phyloP scores from a whole-genome alignment of 2,888 invertebrate species.

The Bembecia ichneumoniformis region DNA sequence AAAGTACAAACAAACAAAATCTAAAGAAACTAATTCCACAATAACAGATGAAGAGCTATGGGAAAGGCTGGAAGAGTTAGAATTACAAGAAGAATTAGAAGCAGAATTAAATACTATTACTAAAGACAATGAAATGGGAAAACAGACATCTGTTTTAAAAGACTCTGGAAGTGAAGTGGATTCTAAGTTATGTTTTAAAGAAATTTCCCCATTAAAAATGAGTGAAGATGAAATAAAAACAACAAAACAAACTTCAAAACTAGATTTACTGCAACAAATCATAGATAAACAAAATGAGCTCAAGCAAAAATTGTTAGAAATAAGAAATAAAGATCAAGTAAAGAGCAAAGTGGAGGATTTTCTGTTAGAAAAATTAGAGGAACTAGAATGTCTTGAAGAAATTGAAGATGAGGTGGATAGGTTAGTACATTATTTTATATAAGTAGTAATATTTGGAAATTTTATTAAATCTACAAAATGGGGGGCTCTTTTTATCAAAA shows the following conservation, averaged over 20 bases:
- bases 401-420: conserved; percentile 73
- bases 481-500: too few species aligned
- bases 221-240: conserved; percentile 7
- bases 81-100: conserved; percentile 74
- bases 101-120: conserved; percentile 33
- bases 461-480: too few species aligned
- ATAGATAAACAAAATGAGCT: conserved; percentile 47
- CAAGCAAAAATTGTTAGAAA: conserved; percentile 35
- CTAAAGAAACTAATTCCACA: conserved; percentile 27
- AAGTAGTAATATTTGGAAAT: conserved; percentile 7
- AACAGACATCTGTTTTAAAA: conserved; percentile 18
- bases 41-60: conserved; percentile 49
- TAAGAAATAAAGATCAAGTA: conserved; percentile 34
- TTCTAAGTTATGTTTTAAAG: not conserved
- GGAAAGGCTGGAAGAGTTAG: conserved; percentile 73
- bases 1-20: conserved; percentile 49
- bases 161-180: conserved; percentile 4
- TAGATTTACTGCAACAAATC: conserved; percentile 40
- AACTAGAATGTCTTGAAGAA: conserved; percentile 66
- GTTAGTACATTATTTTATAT: conserved; percentile 24
- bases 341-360: conserved; percentile 45
- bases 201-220: conserved; percentile 7
- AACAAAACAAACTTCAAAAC: conserved; percentile 21
- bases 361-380: conserved; percentile 61
- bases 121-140: conserved; percentile 1